phyloP scores from a whole-genome alignment of 2,888 invertebrate genomes.

The Pardosa pseudoannulata region DNA sequence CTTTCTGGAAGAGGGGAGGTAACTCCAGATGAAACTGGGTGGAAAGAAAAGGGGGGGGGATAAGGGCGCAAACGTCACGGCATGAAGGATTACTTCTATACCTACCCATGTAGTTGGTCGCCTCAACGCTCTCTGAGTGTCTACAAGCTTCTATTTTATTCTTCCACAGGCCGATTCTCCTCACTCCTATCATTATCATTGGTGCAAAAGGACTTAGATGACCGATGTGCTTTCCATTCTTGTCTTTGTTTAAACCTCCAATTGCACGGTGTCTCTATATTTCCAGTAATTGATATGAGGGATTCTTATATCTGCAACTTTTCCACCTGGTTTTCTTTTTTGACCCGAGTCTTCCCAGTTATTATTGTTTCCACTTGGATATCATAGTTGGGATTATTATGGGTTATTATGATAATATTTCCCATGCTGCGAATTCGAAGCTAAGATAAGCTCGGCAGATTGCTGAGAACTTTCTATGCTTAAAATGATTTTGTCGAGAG shows the following conservation, averaged over 20 bases:
- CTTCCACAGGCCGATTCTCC: constrained; percentile 41
- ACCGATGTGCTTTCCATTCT: constrained; percentile 61
- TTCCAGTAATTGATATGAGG: constrained; percentile 61
- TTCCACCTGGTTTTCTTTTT: constrained; percentile 41
- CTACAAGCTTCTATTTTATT: constrained; percentile 70
- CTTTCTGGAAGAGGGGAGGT: constrained; percentile 31
- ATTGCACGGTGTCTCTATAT: constrained; percentile 59
- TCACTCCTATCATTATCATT: constrained; percentile 69
- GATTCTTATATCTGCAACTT: constrained; percentile 30
- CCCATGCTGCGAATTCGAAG: background rate
- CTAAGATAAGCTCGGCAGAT: background rate
- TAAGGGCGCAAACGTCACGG: constrained; percentile 27
- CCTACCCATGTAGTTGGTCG: constrained; percentile 64
- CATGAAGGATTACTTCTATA: constrained; percentile 68
- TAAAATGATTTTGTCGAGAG: constrained; percentile 7
- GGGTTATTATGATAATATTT: constrained; percentile 66
- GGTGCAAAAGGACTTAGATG: constrained; percentile 62
- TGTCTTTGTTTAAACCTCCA: constrained; percentile 67
- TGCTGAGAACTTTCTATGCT: background rate
- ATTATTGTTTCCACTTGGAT: constrained; percentile 58
- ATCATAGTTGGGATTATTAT: constrained; percentile 57
- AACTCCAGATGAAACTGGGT: constrained; percentile 37
- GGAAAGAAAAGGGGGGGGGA: background rate
- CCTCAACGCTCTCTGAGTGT: constrained; percentile 65
- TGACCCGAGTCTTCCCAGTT: background rate